A percentile compares a stretch with the other conserved stretches of the same genome.
phyloP scores from a whole-genome alignment of 1,140 invertebrate genomes.

The Paramacrobiotus metropolitanus region DNA sequence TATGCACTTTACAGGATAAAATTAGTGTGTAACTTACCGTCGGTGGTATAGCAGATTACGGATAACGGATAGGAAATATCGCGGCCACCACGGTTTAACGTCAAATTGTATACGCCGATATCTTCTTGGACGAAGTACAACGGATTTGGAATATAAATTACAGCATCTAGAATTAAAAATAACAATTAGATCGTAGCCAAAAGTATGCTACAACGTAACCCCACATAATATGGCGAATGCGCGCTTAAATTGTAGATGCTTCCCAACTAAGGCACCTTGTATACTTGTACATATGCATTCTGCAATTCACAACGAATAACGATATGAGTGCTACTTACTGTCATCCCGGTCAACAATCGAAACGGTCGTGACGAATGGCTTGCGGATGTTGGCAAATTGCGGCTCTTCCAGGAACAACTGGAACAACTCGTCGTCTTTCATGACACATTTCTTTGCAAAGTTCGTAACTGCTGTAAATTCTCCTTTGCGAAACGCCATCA shows the following conservation, averaged over 20 bases:
- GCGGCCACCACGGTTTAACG: not conserved
- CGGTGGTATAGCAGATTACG: slow-evolving; percentile 1
- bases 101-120: not conserved
- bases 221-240: no score
- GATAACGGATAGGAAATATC: not conserved
- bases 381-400: not conserved
- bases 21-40: no score
- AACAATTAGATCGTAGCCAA: no score
- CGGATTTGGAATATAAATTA: not conserved
- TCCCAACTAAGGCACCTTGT: no score
- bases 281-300: no score
- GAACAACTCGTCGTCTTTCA: not conserved
- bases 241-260: no score
- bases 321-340: not conserved
- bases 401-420: not conserved
- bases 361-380: not conserved
- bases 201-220: no score
- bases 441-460: not conserved
- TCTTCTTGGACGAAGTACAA: not conserved
- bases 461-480: not conserved
- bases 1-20: no score
- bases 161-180: not conserved
- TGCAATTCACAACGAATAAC: no score
- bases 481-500: not conserved
- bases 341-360: not conserved